These are phyloP conservation scores for Ctenodactylus gundi DNA, from an alignment of 2,113 vertebrate species.

Conservation along the genomic window DNA sequence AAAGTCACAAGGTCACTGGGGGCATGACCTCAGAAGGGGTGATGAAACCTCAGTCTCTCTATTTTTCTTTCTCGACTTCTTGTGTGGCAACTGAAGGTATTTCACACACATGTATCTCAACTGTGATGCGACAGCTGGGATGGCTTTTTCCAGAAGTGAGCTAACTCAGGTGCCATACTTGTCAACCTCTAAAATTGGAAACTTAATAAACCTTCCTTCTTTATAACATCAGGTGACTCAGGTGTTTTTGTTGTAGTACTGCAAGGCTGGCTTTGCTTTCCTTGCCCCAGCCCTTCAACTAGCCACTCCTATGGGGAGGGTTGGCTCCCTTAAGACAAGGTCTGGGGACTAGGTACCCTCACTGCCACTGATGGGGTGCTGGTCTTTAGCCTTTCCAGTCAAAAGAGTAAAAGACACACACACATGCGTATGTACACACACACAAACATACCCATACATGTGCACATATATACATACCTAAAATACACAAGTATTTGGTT, in stretches of 20 bases:
- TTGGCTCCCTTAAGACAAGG: neutral
- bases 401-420: neutral
- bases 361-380: accelerated
- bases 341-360: neutral
- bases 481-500: no score
- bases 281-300: neutral
- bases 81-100: neutral
- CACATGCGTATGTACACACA: accelerated
- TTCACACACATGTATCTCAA: no score
- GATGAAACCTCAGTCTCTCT: neutral
- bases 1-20: neutral
- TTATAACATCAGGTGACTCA: neutral
- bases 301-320: neutral
- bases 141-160: neutral
- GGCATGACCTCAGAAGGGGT: neutral
- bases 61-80: neutral
- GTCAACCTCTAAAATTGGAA: neutral
- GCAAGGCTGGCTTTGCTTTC: neutral
- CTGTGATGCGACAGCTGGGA: neutral
- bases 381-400: neutral
- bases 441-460: neutral
- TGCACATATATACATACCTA: neutral
- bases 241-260: neutral
- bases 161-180: neutral
- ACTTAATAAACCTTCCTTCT: neutral